Conservation (phyloP, 2,113 vertebrate species). For the Tenebrosternarchus preto region DNA sequence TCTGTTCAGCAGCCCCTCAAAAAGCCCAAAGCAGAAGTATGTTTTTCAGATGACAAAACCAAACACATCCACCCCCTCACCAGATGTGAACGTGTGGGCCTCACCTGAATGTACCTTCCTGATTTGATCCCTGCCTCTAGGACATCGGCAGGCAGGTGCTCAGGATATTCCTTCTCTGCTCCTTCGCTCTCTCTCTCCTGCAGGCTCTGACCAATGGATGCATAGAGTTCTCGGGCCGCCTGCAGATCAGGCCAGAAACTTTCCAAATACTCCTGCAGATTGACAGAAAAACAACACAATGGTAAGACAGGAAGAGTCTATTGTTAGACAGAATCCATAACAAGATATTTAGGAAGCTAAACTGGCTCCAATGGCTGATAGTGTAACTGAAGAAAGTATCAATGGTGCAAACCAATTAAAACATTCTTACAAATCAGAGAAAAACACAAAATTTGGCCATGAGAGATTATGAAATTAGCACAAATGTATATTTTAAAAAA, state of each 20-base stretch:
- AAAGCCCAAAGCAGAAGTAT: not conserved
- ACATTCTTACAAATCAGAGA: no score
- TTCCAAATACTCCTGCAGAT: slow-evolving; percentile 83
- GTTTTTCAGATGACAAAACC: not conserved
- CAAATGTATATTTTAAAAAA: no score
- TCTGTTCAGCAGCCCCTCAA: not conserved
- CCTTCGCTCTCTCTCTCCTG: slow-evolving; percentile 81
- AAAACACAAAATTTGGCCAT: not conserved
- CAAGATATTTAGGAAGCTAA: not conserved
- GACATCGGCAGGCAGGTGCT: slow-evolving; percentile 84
- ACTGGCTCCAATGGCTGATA: no score
- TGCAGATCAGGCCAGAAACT: slow-evolving; percentile 89
- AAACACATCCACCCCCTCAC: not conserved
- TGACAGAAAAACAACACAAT: not conserved
- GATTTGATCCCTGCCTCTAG: slow-evolving; percentile 93
- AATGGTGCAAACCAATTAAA: no score
- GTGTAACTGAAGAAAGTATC: no score
- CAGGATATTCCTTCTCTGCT: slow-evolving; percentile 84
- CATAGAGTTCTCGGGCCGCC: slow-evolving; percentile 82
- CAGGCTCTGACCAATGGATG: slow-evolving; percentile 82
- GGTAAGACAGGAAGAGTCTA: not conserved
- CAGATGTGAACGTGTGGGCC: not conserved
- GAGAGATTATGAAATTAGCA: not conserved
- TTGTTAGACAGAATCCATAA: not conserved
- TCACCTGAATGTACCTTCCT: slow-evolving; percentile 85